A percentile compares a stretch with the other conserved stretches of the same genome.
Evolutionary conservation across 37 sponge, comb jelly and placozoan species (phyloP).

Genomic region (Eunapius fragilis): DNA sequence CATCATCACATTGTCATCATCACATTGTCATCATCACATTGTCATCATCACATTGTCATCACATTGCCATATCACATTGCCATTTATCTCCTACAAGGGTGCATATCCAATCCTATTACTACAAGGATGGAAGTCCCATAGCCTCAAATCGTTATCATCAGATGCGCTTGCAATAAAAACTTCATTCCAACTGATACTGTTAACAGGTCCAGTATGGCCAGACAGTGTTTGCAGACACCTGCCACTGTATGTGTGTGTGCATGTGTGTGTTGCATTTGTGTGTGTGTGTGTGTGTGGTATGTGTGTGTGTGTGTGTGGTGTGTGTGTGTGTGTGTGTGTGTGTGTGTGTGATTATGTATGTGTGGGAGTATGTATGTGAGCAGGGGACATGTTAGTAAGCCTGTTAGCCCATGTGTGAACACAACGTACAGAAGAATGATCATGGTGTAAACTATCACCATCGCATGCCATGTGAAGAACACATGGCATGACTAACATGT

Average conservation of each 20-base stretch:
- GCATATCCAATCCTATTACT: not conserved
- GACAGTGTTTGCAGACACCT: constrained; percentile 34
- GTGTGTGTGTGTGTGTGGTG: not conserved
- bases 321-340: not conserved
- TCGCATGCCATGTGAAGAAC: too few relatives aligned
- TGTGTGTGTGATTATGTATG: not conserved
- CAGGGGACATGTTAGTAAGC: not conserved
- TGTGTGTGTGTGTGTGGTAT: not conserved
- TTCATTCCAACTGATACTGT: constrained; percentile 30
- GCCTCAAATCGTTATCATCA: constrained; percentile 9
- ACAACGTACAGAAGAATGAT: too few relatives aligned
- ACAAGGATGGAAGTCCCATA: constrained; percentile 67
- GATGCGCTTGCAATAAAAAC: constrained; percentile 32
- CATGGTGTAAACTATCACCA: too few relatives aligned
- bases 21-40: not conserved
- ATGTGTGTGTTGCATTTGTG: not conserved
- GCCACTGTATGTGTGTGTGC: constrained; percentile 30
- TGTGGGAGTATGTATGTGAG: not conserved
- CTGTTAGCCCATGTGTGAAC: not conserved
- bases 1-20: not conserved
- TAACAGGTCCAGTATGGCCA: constrained; percentile 2
- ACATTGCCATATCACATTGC: not conserved
- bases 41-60: not conserved
- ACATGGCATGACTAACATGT: too few relatives aligned
- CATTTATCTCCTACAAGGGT: too few relatives aligned